These are phyloP conservation scores for Gobio occitaniae DNA, from an alignment of 2,797 vertebrate species.

Conservation along the genomic window DNA sequence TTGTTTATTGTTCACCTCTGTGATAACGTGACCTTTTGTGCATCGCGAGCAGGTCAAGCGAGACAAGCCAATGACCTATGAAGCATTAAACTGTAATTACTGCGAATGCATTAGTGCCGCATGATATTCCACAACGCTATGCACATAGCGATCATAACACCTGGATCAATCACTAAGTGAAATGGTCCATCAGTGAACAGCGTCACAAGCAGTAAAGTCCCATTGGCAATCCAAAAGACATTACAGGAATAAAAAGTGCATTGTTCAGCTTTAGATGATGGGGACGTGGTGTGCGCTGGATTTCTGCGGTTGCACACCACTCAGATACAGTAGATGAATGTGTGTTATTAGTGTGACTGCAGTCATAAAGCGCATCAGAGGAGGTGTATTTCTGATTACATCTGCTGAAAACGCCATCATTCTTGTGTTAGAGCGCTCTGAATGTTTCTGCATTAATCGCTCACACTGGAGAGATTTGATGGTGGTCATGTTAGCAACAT, in stretches of 20 bases:
- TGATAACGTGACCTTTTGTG: slow-evolving; percentile 39
- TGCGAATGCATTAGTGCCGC: slow-evolving; percentile 34
- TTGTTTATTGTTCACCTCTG: slow-evolving; percentile 12
- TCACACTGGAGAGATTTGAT: slow-evolving; percentile 24
- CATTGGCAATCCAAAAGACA: slow-evolving; percentile 23
- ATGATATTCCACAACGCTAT: slow-evolving; percentile 18
- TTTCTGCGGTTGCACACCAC: background rate
- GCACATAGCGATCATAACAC: slow-evolving; percentile 36
- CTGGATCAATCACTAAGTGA: slow-evolving; percentile 39
- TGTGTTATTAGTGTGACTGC: slow-evolving; percentile 32
- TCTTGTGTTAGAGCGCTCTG: slow-evolving; percentile 49
- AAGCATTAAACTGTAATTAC: slow-evolving; percentile 48
- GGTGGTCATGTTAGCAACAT: slow-evolving; percentile 19
- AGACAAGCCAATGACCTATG: slow-evolving; percentile 43
- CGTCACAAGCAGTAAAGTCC: slow-evolving; percentile 31
- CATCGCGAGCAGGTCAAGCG: slow-evolving; percentile 26
- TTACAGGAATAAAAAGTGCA: slow-evolving; percentile 18
- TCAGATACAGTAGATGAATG: slow-evolving; percentile 20
- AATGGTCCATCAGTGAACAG: slow-evolving; percentile 26
- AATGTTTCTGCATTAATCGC: slow-evolving; percentile 17
- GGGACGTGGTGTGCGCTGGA: background rate
- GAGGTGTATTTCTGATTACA: slow-evolving; percentile 61
- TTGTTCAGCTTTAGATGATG: slow-evolving; percentile 29
- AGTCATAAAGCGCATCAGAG: slow-evolving; percentile 42
- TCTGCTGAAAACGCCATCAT: slow-evolving; percentile 63